Percentiles rank a stretch among this genome's conserved stretches.
These are phyloP conservation scores for Drosophila basisetae DNA, from an alignment of 2,888 invertebrate genomes.

Conservation along the genomic window DNA sequence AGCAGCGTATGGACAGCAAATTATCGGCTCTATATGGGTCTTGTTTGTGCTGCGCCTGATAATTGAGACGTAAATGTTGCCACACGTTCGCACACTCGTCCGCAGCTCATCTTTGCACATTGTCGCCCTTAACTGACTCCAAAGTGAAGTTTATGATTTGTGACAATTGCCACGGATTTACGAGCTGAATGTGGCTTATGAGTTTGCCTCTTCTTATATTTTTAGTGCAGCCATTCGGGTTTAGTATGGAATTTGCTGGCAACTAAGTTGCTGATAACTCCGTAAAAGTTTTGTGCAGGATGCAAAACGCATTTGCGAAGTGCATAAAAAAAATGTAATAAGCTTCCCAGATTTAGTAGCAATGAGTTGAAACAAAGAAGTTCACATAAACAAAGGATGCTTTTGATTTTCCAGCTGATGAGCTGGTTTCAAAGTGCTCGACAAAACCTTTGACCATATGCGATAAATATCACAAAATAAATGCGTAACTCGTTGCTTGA, in stretches of 20 bases:
- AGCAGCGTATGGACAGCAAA: constrained; percentile 70
- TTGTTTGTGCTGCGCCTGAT: constrained; percentile 56
- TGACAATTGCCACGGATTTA: constrained; percentile 51
- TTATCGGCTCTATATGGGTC: constrained; percentile 60
- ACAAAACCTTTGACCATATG: constrained; percentile 77
- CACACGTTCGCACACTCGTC: constrained; percentile 63
- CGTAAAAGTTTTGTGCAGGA: constrained; percentile 58
- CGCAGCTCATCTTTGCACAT: constrained; percentile 34
- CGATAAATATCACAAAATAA: constrained; percentile 34
- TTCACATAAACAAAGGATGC: constrained; percentile 53
- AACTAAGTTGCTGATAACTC: constrained; percentile 66
- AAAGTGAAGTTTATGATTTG: constrained; percentile 38
- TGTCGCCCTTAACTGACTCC: constrained; percentile 40
- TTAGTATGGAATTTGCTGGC: constrained; percentile 31
- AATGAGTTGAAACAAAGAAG: constrained; percentile 59
- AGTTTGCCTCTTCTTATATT: constrained; percentile 1
- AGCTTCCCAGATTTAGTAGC: constrained; percentile 46
- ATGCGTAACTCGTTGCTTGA: neutral
- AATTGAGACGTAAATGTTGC: constrained; percentile 78
- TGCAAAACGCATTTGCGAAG: constrained; percentile 40
- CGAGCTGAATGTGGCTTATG: constrained; percentile 20
- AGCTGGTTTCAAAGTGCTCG: constrained; percentile 69
- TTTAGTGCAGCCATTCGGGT: constrained; percentile 7
- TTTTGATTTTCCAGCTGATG: constrained; percentile 79
- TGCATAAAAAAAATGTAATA: constrained; percentile 77